Evolutionary conservation across 2,888 invertebrate species (phyloP).

Genomic region (Pterobdella sp.): DNA sequence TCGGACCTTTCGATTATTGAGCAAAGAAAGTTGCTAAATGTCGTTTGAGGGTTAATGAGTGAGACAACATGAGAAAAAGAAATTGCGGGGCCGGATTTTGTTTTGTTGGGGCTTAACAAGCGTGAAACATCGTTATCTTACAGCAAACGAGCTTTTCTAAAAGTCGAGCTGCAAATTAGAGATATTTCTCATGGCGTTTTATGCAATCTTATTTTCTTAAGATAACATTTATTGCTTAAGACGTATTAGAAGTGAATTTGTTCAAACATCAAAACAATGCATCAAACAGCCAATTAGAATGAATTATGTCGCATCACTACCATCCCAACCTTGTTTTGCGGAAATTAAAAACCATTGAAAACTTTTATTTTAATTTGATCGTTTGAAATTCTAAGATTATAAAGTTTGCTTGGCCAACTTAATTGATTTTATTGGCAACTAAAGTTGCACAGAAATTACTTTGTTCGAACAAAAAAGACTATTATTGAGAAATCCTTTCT

Average conservation of each 20-base stretch:
- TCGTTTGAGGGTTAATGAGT: not conserved
- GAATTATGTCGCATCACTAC: not conserved
- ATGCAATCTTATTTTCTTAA: not conserved
- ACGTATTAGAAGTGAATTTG: not conserved
- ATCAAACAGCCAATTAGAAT: not conserved
- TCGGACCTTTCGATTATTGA: no score
- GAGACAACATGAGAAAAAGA: not conserved
- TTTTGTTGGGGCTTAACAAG: not conserved
- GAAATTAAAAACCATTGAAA: not conserved
- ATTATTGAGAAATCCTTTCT: no score
- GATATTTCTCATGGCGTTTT: not conserved
- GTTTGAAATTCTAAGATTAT: not conserved
- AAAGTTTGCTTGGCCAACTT: not conserved
- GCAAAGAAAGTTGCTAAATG: not conserved
- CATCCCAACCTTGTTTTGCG: not conserved
- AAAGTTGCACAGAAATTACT: not conserved
- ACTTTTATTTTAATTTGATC: not conserved
- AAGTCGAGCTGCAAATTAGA: not conserved
- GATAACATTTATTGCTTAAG: not conserved
- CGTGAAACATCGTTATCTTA: not conserved
- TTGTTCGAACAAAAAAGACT: no score
- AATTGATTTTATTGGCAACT: not conserved
- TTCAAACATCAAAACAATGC: not conserved
- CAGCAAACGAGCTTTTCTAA: not conserved
- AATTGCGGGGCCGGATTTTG: not conserved